These are phyloP conservation scores for Zoroaster sp. DNA, from an alignment of 53 echinoderm and acorn worm genomes.

Conservation along the genomic window DNA sequence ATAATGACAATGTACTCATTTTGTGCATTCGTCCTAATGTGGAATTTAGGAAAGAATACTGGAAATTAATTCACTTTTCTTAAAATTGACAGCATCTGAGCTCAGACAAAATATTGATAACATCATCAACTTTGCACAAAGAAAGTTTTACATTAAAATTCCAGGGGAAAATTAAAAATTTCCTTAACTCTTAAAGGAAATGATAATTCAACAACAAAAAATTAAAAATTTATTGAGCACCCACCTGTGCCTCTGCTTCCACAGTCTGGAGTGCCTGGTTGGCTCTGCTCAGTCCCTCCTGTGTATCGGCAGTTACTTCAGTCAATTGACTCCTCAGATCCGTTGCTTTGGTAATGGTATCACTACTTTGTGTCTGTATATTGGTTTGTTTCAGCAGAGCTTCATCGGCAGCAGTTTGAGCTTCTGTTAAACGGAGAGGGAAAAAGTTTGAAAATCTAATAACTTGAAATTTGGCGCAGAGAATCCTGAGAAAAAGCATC, in stretches of 20 bases:
- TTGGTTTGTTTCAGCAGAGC: slow-evolving; percentile 20
- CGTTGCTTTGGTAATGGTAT: slow-evolving; percentile 36
- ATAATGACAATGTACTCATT: too few relatives aligned
- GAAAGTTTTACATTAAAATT: too few relatives aligned
- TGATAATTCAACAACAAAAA: neutral
- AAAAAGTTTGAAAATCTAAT: neutral
- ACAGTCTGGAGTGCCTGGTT: slow-evolving; percentile 58
- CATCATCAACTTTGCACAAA: too few relatives aligned
- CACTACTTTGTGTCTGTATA: slow-evolving; percentile 46
- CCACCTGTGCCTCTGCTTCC: slow-evolving; percentile 59
- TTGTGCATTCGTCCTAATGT: too few relatives aligned
- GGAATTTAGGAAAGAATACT: too few relatives aligned
- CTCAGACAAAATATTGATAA: too few relatives aligned
- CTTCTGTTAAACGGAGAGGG: slow-evolving; percentile 16
- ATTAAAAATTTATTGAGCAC: neutral
- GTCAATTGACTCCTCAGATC: slow-evolving; percentile 67
- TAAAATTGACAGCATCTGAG: too few relatives aligned
- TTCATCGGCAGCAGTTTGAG: slow-evolving; percentile 55
- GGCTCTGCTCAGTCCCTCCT: slow-evolving; percentile 50
- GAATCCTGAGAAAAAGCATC: too few relatives aligned
- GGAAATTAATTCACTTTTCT: too few relatives aligned
- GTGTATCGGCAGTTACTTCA: slow-evolving; percentile 6
- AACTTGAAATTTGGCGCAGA: too few relatives aligned
- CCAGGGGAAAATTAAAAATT: too few relatives aligned
- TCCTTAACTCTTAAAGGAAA: too few relatives aligned